These are phyloP conservation scores for Acholoe squamosa DNA, from an alignment of 2,888 invertebrate genomes.

Conservation along the genomic window DNA sequence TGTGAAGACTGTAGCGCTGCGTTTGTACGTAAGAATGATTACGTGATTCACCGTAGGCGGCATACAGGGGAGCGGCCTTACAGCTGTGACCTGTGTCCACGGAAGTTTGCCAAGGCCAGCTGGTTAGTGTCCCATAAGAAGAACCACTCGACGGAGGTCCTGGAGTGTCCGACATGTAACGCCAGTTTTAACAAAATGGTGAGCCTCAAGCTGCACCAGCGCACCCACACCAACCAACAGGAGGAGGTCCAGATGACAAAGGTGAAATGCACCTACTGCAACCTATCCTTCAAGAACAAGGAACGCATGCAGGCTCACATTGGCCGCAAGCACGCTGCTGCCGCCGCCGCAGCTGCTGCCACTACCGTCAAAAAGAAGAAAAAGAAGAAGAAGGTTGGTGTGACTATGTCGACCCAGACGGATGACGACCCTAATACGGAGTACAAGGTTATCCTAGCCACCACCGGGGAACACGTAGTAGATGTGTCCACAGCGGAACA, in stretches of 20 bases:
- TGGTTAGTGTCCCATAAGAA: slow-evolving; percentile 44
- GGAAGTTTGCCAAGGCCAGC: slow-evolving; percentile 49
- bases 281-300: slow-evolving; percentile 40
- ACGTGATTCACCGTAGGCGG: slow-evolving; percentile 19
- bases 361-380: neutral
- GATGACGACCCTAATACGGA: neutral
- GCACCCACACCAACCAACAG: neutral
- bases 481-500: neutral
- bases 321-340: neutral
- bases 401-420: slow-evolving; percentile 48
- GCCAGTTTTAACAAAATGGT: slow-evolving; percentile 42
- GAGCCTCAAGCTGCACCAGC: slow-evolving; percentile 38
- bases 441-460: slow-evolving; percentile 42
- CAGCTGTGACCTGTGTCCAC: slow-evolving; percentile 35
- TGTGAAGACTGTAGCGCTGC: neutral
- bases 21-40: slow-evolving; percentile 34
- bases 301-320: slow-evolving; percentile 35
- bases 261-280: slow-evolving; percentile 42
- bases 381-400: slow-evolving; percentile 11
- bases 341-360: slow-evolving; percentile 16
- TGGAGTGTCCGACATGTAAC: slow-evolving; percentile 18
- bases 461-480: neutral
- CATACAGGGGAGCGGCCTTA: slow-evolving; percentile 32
- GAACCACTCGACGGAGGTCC: slow-evolving; percentile 1
- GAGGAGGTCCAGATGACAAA: neutral